A percentile compares a stretch with the other conserved stretches of the same genome.
Conservation (phyloP, 2,113 vertebrate genomes). For the Cyanistes caeruleus region DNA sequence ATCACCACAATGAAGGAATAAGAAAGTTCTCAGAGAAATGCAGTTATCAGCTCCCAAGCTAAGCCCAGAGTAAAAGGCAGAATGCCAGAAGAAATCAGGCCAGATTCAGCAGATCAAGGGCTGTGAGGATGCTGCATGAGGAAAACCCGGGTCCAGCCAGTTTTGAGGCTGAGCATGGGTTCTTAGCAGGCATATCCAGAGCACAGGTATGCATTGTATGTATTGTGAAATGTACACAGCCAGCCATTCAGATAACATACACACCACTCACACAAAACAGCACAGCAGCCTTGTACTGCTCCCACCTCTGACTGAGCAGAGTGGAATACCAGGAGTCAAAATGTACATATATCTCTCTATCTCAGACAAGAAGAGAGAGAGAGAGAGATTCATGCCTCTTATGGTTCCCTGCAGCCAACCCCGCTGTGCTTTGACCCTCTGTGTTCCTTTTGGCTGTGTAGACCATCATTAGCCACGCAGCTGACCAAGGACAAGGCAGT, state of each 20-base stretch:
- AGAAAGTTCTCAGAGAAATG: not conserved
- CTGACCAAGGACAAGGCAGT: not conserved
- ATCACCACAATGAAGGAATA: not conserved
- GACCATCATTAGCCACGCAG: not conserved
- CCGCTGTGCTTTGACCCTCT: not conserved
- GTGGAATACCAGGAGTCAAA: not conserved
- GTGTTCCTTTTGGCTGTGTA: not conserved
- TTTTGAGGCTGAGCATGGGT: accelerated
- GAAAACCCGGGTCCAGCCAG: not conserved
- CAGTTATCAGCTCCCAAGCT: not conserved
- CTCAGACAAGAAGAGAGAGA: not conserved
- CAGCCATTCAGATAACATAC: not conserved
- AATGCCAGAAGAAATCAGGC: not conserved
- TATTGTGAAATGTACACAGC: not conserved
- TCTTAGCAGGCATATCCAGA: not conserved
- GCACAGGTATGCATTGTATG: accelerated
- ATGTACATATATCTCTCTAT: not conserved
- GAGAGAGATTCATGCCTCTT: too few species aligned
- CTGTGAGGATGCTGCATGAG: not conserved
- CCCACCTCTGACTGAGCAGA: not conserved
- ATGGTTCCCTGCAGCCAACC: not conserved
- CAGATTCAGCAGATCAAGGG: not conserved
- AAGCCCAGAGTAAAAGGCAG: not conserved
- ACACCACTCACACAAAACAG: not conserved
- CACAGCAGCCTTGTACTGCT: not conserved